Evolutionary conservation across 1,140 invertebrate species (phyloP).

Genomic region (Periplaneta americana): DNA sequence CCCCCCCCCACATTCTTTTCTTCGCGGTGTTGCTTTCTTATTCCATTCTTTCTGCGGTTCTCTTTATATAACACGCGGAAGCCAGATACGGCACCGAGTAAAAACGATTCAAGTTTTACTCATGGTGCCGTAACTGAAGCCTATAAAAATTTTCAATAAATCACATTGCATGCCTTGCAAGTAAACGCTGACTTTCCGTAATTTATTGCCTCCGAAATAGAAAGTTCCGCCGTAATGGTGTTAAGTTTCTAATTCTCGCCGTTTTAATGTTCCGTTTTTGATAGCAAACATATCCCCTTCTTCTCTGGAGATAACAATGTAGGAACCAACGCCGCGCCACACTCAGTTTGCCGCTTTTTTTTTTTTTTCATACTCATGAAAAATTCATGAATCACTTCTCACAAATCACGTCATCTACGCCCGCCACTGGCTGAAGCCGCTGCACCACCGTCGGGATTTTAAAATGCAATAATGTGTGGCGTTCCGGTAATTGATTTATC

Average conservation of each 20-base stretch:
- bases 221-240: background rate
- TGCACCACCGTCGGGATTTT: background rate
- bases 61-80: background rate
- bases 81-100: background rate
- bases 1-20: background rate
- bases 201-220: background rate
- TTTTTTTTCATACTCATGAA: constrained; percentile 1
- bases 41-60: background rate
- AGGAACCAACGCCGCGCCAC: background rate
- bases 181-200: background rate
- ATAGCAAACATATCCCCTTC: background rate
- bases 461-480: background rate
- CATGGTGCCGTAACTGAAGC: background rate
- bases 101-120: background rate
- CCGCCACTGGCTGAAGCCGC: background rate
- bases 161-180: background rate
- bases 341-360: background rate
- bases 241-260: background rate
- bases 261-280: background rate
- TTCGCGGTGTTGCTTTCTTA: background rate
- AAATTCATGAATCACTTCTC: constrained; percentile 9
- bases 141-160: background rate
- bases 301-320: background rate
- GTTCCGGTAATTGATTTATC: background rate
- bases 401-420: background rate